Percentiles rank a stretch among this genome's conserved stretches.
Conservation (phyloP, 2,888 invertebrate species). For the Thymelicus lineola region DNA sequence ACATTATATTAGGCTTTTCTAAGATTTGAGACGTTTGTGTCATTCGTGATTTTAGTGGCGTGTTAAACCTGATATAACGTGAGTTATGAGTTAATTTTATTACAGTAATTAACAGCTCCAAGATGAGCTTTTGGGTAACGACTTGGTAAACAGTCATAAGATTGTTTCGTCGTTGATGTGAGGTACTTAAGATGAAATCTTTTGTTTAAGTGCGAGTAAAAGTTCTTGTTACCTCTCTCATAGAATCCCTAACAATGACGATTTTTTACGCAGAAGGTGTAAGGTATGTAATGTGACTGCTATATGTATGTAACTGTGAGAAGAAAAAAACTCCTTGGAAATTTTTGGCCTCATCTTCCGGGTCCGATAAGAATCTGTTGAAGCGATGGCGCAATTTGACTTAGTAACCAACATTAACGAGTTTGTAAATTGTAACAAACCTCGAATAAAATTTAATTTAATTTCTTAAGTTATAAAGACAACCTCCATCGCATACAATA, state of each 20-base stretch:
- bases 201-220: not conserved
- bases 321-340: no score
- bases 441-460: no score
- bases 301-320: no score
- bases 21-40: conserved; percentile 16
- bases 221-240: not conserved
- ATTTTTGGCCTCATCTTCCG: no score
- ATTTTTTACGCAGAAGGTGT: no score
- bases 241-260: not conserved
- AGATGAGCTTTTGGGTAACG: conserved; percentile 19
- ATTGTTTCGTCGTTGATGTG: conserved; percentile 18
- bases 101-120: conserved; percentile 19
- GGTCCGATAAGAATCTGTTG: no score
- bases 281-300: no score
- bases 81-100: conserved; percentile 26
- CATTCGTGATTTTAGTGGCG: conserved; percentile 17
- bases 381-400: no score
- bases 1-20: conserved; percentile 18
- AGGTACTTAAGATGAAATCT: not conserved
- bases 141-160: conserved; percentile 20
- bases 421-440: no score
- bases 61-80: conserved; percentile 18
- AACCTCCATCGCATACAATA: no score
- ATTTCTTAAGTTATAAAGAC: no score
- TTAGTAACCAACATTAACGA: no score